These are phyloP conservation scores for Steromphala cineraria DNA, from an alignment of 2,888 invertebrate genomes.

Conservation along the genomic window DNA sequence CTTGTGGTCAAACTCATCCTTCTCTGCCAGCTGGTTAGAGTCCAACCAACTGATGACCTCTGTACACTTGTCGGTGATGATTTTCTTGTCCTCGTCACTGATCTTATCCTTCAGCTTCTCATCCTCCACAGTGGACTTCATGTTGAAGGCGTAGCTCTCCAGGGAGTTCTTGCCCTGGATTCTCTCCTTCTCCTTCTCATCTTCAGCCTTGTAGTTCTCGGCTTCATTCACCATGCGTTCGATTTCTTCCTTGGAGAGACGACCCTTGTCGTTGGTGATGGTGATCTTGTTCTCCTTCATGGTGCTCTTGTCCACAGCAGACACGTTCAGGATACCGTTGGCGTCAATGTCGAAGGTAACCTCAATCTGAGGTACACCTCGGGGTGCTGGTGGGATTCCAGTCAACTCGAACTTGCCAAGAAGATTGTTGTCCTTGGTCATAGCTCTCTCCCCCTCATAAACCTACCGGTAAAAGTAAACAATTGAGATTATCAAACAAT, in stretches of 20 bases:
- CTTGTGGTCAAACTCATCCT: slow-evolving; percentile 84
- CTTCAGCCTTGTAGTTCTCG: slow-evolving; percentile 68
- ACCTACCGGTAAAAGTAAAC: no score
- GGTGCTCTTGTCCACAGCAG: slow-evolving; percentile 83
- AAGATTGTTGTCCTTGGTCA: slow-evolving; percentile 93
- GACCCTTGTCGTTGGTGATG: slow-evolving; percentile 90
- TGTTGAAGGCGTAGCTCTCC: slow-evolving; percentile 63
- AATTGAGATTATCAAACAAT: no score
- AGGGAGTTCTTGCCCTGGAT: slow-evolving; percentile 62
- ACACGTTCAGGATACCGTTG: slow-evolving; percentile 83
- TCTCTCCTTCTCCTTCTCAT: slow-evolving; percentile 66
- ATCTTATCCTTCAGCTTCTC: slow-evolving; percentile 76
- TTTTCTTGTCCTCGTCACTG: slow-evolving; percentile 82
- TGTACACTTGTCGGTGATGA: slow-evolving; percentile 77
- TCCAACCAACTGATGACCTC: slow-evolving; percentile 88
- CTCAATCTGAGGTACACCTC: slow-evolving; percentile 68
- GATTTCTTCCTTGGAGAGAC: slow-evolving; percentile 88
- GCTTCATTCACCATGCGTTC: slow-evolving; percentile 80
- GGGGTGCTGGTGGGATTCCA: slow-evolving; percentile 68
- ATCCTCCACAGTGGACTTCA: slow-evolving; percentile 80
- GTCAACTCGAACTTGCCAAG: slow-evolving; percentile 64
- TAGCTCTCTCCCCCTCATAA: slow-evolving; percentile 95
- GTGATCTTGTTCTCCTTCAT: slow-evolving; percentile 88
- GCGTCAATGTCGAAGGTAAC: slow-evolving; percentile 90
- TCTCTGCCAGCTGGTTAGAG: slow-evolving; percentile 85